Percentiles rank a stretch among this genome's conserved stretches.
These are phyloP conservation scores for Delphinus delphis DNA, from an alignment of 2,113 vertebrate genomes.

Conservation along the genomic window DNA sequence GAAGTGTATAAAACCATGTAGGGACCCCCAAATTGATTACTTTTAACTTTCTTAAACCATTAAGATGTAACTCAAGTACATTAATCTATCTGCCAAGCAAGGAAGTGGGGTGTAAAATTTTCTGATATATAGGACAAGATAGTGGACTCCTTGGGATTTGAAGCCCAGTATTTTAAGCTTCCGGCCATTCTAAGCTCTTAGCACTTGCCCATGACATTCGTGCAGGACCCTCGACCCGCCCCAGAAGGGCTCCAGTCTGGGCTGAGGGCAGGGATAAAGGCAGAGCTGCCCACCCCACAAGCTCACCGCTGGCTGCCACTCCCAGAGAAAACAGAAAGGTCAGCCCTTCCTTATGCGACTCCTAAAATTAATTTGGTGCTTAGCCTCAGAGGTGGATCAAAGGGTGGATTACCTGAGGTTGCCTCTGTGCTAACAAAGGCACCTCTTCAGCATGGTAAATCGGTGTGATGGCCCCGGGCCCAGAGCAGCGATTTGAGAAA, in stretches of 20 bases:
- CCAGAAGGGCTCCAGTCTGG: not conserved
- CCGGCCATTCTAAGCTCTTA: not conserved
- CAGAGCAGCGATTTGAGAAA: slow-evolving; percentile 38
- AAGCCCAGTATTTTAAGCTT: not conserved
- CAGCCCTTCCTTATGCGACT: not conserved
- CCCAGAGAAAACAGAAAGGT: not conserved
- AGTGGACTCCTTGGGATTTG: rapidly evolving
- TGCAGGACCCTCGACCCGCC: not conserved
- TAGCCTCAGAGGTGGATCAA: not conserved
- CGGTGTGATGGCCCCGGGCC: not conserved
- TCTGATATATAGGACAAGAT: rapidly evolving
- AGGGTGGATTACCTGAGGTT: not conserved
- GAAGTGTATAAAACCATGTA: not conserved
- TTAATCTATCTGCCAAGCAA: not conserved
- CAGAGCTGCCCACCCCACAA: not conserved
- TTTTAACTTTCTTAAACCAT: not conserved
- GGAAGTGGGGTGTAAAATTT: rapidly evolving
- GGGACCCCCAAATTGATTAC: not conserved
- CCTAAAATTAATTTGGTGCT: not conserved
- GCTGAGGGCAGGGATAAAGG: rapidly evolving
- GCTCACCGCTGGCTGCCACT: not conserved
- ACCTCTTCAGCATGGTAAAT: not conserved
- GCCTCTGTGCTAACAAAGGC: slow-evolving; percentile 24
- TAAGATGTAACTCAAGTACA: not conserved
- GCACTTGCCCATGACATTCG: rapidly evolving